Percentiles rank a stretch among this genome's conserved stretches.
Conservation (phyloP, 2,113 vertebrate genomes). For the Tragelaphus scriptus region DNA sequence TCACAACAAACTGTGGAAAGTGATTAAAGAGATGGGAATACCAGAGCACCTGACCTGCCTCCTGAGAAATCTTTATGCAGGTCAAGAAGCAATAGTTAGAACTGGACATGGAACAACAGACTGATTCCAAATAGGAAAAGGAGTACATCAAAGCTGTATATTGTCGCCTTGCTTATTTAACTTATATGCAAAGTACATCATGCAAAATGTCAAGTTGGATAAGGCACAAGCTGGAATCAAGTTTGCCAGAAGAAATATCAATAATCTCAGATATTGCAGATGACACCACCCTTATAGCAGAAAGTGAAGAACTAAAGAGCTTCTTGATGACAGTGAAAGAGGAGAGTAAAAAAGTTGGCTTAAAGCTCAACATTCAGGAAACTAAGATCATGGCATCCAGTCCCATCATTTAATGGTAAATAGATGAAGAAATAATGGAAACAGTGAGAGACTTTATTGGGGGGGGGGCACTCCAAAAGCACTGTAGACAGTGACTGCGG, state of each 20-base stretch:
- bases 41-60: not conserved
- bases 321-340: not conserved
- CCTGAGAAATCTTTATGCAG: not conserved
- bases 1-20: not conserved
- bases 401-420: not conserved
- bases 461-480: rapidly evolving
- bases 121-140: not conserved
- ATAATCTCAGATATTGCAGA: not conserved
- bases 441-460: not conserved
- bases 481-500: not conserved
- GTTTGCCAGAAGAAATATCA: not conserved
- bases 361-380: not conserved
- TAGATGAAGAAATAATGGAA: not conserved
- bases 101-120: not conserved
- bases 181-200: not conserved
- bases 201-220: rapidly evolving
- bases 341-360: not conserved
- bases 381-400: not conserved
- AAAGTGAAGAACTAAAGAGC: not conserved
- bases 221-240: not conserved
- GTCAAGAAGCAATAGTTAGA: not conserved
- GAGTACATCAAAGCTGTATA: not conserved
- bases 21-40: not conserved
- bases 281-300: not conserved
- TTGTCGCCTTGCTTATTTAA: not conserved